These are phyloP conservation scores for Hippasteria phrygiana DNA, from an alignment of 53 echinoderm and acorn worm genomes.

Conservation along the genomic window DNA sequence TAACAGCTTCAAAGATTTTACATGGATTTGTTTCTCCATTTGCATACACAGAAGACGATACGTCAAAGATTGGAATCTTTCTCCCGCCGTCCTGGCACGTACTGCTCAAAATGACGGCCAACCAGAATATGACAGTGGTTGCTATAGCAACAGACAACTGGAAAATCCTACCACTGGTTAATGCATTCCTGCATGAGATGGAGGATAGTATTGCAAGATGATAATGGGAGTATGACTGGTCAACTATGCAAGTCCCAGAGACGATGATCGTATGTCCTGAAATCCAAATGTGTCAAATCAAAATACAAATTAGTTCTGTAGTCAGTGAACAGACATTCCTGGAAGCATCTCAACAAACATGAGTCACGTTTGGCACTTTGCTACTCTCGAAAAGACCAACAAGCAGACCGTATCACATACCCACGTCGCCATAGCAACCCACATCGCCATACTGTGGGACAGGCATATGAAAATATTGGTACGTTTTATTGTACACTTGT, in stretches of 20 bases:
- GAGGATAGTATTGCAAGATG: conserved; percentile 33
- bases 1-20: too few species aligned
- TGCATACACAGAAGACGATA: conserved; percentile 14
- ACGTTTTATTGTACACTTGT: too few species aligned
- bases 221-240: neutral
- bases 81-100: conserved; percentile 94
- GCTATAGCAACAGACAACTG: conserved; percentile 98
- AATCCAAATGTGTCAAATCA: too few species aligned
- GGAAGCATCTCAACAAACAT: too few species aligned
- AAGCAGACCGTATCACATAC: too few species aligned
- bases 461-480: too few species aligned
- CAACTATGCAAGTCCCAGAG: neutral
- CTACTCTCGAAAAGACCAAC: too few species aligned
- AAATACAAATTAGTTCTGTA: too few species aligned
- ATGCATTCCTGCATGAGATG: conserved; percentile 73
- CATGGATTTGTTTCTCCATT: neutral
- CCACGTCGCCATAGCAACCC: too few species aligned
- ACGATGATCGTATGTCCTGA: neutral
- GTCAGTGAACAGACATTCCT: too few species aligned
- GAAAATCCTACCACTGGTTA: conserved; percentile 88
- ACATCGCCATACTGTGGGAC: too few species aligned
- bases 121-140: conserved; percentile 75
- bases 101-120: conserved; percentile 72
- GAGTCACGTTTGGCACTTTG: too few species aligned
- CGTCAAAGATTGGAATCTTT: conserved; percentile 73